Evolutionary conservation across 2,797 vertebrate species (phyloP), one percentile per base, ranked within the genome.

Genomic region (Gymnocypris eckloni): DNA sequence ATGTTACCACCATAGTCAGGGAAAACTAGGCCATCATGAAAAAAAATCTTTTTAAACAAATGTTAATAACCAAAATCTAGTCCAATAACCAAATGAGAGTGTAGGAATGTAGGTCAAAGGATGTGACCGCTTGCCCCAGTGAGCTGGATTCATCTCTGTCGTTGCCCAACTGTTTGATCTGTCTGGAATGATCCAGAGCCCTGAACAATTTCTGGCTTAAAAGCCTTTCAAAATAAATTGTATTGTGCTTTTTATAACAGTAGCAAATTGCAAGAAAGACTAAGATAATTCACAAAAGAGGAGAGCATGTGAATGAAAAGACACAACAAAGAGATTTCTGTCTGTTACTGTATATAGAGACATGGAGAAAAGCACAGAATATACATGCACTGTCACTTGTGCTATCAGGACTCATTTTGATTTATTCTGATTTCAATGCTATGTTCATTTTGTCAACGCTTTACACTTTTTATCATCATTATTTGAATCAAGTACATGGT

Each of bases 181-280:
- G 33, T 86, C 67, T 86, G 69, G 70, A 90, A 89, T 86, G 81
- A 73, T 81, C 86, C 41, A 76, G 86, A 87, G 56, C 80, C 77
- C 33, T 52, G 77, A 80, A 59, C 82, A 70, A 72, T 54, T 88
- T 86, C 79, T 71, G 37, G 61, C 75, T 22, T 71, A 39, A 79
- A 82, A 85, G 39, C 52, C 79, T 73, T 84, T 81, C 43, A 86
- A 20, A 78, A 48, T 25, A n/a, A 28, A 59, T 25, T 75, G 83
- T 79, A 77, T 86, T 89, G 89, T 88, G 52, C 16, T 76, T 50
- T 86, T 81, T 64, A 81, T 83, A 80, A 67, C 76, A 43, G 71
- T 50, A 78, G 82, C 61, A 78, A 77, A 66, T 76, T 3, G 33
- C 33, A 33, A 16, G 79, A 83, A 87, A 66, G 79, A 56, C 84